Evolutionary conservation across 2,888 invertebrate genomes (phyloP), one percentile per base, ranked within the genome.

Genomic region (Mactromeris polynyma): DNA sequence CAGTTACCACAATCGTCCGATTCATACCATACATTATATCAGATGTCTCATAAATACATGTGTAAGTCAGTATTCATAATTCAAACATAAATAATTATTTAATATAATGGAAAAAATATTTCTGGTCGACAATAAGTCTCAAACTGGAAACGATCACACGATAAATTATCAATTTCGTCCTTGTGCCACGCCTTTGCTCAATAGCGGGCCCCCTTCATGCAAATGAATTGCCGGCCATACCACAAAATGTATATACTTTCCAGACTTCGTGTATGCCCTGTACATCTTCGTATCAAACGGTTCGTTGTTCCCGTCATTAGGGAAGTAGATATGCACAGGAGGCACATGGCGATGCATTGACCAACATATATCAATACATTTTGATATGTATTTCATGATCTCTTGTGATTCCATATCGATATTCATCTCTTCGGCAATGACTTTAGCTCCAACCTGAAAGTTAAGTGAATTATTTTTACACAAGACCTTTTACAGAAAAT

Each of bases 151-250:
- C n/a, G n/a, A n/a, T n/a, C n/a, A n/a, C n/a, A n/a, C n/a, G n/a
- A n/a, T n/a, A 19, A 7, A 73, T 0, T 19, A 33, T 73, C 21
- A 73, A n/a, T 80, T 42, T 46, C 26, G 73, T 78, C 84, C 84
- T n/a, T 84, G 78, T n/a, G 89, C 89, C 42, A 90, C 85, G 26
- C 91, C 91, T 86, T 91, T 91, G 11, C 83, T 21, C 31, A 91
- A 78, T 46, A 86, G 17, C 17, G 89, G 85, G 9, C 91, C 91
- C 3, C 73, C 87, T 79, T 89, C 58, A 42, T 91, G 87, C n/a
- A 91, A 81, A 42, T 83, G 87, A 6, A 91, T 46, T 14, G 81
- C 80, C 11, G 91, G 91, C 91, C 91, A 91, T 6, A 91, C 91
- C 17, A 91, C 42, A 69, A 69, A 91, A 33, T 83, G 73, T 9